Evolutionary conservation across 2,888 invertebrate species (phyloP).

Genomic region (Cryptocephalus moraei): DNA sequence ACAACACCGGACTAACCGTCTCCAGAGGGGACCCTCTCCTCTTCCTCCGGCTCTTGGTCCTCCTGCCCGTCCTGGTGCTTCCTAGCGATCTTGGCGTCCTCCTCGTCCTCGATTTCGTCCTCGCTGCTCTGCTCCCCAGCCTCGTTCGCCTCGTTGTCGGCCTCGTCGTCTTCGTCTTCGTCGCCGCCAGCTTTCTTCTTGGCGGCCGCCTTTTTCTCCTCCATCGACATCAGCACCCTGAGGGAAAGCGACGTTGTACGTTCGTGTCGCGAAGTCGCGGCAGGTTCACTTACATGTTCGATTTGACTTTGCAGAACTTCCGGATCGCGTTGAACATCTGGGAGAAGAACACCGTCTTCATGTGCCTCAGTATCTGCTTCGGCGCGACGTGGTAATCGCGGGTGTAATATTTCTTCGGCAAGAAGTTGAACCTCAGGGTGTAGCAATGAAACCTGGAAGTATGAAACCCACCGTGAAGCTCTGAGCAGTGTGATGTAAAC

Average conservation of each 20-base stretch:
- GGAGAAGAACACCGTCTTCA: constrained; percentile 63
- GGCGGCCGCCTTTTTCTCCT: constrained; percentile 24
- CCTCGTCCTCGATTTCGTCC: constrained; percentile 53
- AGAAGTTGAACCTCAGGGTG: constrained; percentile 59
- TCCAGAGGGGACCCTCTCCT: constrained; percentile 31
- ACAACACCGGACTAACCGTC: constrained; percentile 7
- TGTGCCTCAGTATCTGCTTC: constrained; percentile 55
- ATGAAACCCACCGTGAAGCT: too few relatives aligned
- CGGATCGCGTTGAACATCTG: constrained; percentile 53
- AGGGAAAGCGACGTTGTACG: too few relatives aligned
- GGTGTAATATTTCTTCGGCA: constrained; percentile 65
- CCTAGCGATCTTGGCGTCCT: constrained; percentile 38
- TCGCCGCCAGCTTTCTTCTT: constrained; percentile 12
- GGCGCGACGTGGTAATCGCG: constrained; percentile 63
- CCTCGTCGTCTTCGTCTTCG: constrained; percentile 33
- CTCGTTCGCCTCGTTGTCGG: constrained; percentile 7
- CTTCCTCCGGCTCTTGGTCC: constrained; percentile 43
- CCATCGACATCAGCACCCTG: constrained; percentile 22
- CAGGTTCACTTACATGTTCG: constrained; percentile 39
- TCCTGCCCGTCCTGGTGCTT: constrained; percentile 34
- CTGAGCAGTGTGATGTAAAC: too few relatives aligned
- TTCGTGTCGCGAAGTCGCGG: too few relatives aligned
- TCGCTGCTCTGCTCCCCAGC: constrained; percentile 48
- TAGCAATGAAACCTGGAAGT: constrained; percentile 47
- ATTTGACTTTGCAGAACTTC: constrained; percentile 46